Evolutionary conservation across 2,113 vertebrate species (phyloP).

Genomic region (Carlito syrichta): DNA sequence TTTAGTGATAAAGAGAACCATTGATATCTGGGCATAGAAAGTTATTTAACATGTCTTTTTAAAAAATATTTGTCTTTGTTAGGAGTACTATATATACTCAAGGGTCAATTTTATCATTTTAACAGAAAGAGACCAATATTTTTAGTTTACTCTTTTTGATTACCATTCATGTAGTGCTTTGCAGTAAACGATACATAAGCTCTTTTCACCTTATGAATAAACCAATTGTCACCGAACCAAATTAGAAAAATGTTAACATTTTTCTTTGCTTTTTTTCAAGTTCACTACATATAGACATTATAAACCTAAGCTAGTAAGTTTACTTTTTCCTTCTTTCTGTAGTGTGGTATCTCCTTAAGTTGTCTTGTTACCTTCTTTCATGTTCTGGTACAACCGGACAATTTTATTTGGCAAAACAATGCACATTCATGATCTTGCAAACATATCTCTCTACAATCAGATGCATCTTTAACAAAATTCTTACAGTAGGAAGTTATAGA

Average conservation of each 20-base stretch:
- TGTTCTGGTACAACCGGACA: not conserved
- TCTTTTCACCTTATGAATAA: not conserved
- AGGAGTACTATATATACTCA: not conserved
- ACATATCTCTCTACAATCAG: not conserved
- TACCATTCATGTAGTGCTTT: not conserved
- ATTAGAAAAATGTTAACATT: not conserved
- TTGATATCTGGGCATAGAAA: not conserved
- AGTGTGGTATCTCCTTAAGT: not conserved
- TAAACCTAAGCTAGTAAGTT: not conserved
- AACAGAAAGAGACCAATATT: not conserved
- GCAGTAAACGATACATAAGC: not conserved
- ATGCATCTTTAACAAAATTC: not conserved
- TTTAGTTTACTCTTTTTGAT: not conserved
- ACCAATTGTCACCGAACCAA: not conserved
- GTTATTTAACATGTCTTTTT: not conserved
- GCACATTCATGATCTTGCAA: not conserved
- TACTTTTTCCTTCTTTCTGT: not conserved
- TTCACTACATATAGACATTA: not conserved
- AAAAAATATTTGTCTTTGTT: not conserved
- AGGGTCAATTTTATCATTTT: not conserved
- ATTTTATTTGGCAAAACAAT: constrained; percentile 15
- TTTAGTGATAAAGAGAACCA: not conserved
- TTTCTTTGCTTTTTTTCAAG: not conserved
- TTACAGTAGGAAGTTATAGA: not conserved
- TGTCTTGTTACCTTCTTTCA: not conserved